phyloP scores from a whole-genome alignment of 2,888 invertebrate species.

The Craniophora ligustri region DNA sequence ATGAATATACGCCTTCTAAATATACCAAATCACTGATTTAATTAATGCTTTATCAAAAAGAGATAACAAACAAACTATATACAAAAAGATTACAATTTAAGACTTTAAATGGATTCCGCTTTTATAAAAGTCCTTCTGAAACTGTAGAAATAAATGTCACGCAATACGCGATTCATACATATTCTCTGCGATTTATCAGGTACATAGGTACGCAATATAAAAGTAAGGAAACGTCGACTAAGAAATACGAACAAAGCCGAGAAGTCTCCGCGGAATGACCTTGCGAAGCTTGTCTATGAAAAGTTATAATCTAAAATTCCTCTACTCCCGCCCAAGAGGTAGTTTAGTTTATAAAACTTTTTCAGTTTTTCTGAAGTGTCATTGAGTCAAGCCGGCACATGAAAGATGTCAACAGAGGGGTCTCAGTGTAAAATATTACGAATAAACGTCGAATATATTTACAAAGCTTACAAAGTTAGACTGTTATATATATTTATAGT shows the following conservation, averaged over 20 bases:
- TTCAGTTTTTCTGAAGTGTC: conserved; percentile 63
- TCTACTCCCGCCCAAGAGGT: conserved; percentile 47
- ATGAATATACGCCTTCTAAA: too few species aligned
- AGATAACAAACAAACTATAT: too few species aligned
- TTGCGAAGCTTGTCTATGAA: conserved; percentile 52
- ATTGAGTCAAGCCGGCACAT: conserved; percentile 64
- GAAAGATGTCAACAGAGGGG: conserved; percentile 56
- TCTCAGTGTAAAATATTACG: conserved; percentile 54
- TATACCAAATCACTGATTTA: too few species aligned
- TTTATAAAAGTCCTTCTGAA: conserved; percentile 9
- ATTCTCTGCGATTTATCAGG: conserved; percentile 38
- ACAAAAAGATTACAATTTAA: too few species aligned
- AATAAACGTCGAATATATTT: conserved; percentile 54
- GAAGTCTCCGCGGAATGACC: conserved; percentile 32
- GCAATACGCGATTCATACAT: conserved; percentile 17
- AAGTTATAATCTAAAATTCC: conserved; percentile 58
- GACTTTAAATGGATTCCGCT: too few species aligned
- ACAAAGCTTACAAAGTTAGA: conserved; percentile 44
- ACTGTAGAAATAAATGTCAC: conserved; percentile 27
- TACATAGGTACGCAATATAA: conserved; percentile 33
- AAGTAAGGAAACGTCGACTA: conserved; percentile 25
- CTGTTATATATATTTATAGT: too few species aligned
- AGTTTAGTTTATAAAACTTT: conserved; percentile 61
- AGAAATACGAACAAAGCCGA: conserved; percentile 25
- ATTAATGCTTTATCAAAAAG: too few species aligned